These are phyloP conservation scores for Bradynema listronoti DNA, from an alignment of 1,140 invertebrate species.

Conservation along the genomic window DNA sequence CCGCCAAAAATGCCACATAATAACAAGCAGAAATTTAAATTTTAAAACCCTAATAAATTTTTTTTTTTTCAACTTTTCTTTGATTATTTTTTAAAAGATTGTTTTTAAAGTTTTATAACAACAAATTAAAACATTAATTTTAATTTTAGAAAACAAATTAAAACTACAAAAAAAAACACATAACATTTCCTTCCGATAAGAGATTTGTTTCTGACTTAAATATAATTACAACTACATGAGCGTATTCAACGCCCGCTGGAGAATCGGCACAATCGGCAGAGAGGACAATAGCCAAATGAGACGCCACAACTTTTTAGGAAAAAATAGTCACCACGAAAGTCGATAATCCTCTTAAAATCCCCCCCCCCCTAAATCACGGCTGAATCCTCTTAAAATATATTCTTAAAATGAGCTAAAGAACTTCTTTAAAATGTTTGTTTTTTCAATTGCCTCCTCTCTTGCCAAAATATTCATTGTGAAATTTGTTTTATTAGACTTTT, in stretches of 20 bases:
- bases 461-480: not conserved
- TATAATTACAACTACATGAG: not conserved
- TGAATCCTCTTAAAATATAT: not conserved
- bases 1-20: too few species aligned
- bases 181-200: too few species aligned
- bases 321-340: slow-evolving; percentile 6
- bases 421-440: not conserved
- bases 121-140: too few species aligned
- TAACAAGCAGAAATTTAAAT: too few species aligned
- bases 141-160: too few species aligned
- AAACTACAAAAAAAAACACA: too few species aligned
- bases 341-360: not conserved
- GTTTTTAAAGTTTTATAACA: too few species aligned
- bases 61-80: too few species aligned
- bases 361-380: not conserved
- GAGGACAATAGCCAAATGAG: slow-evolving; percentile 11
- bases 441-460: not conserved
- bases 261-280: slow-evolving; percentile 23
- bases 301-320: not conserved
- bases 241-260: not conserved
- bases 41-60: too few species aligned
- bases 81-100: too few species aligned
- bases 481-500: not conserved
- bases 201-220: not conserved
- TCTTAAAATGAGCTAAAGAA: not conserved